phyloP scores from a whole-genome alignment of 2,797 vertebrate genomes.

The Acanthiza pusilla region DNA sequence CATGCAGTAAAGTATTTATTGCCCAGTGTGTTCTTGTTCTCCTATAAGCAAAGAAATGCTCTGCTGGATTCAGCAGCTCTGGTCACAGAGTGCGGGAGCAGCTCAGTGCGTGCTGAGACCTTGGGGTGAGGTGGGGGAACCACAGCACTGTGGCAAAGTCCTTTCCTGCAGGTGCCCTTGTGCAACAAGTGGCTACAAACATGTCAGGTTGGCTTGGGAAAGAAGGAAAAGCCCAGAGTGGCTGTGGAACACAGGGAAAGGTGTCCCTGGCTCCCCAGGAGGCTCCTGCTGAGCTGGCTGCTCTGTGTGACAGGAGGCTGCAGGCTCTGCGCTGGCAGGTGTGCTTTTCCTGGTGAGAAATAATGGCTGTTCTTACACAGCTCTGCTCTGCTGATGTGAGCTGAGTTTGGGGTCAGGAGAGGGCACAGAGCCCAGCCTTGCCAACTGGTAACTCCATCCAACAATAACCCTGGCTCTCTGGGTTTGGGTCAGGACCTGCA shows the following conservation, averaged over 20 bases:
- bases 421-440: background rate
- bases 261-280: background rate
- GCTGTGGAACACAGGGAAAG: accelerated
- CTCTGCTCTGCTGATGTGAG: background rate
- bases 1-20: background rate
- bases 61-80: background rate
- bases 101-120: background rate
- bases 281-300: background rate
- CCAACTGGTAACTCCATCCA: background rate
- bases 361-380: background rate
- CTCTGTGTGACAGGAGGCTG: background rate
- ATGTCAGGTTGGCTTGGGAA: background rate
- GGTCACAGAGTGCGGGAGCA: accelerated
- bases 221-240: background rate
- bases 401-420: background rate
- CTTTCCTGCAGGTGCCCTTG: background rate
- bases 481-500: background rate
- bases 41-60: background rate
- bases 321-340: background rate
- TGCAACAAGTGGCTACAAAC: background rate
- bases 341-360: background rate
- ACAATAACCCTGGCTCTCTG: background rate
- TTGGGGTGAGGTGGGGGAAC: background rate
- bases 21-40: background rate
- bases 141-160: background rate